Percentiles rank a stretch among this genome's conserved stretches.
Conservation (phyloP, 92 coral and sea anemone species). For the Paramuricea clavata region DNA sequence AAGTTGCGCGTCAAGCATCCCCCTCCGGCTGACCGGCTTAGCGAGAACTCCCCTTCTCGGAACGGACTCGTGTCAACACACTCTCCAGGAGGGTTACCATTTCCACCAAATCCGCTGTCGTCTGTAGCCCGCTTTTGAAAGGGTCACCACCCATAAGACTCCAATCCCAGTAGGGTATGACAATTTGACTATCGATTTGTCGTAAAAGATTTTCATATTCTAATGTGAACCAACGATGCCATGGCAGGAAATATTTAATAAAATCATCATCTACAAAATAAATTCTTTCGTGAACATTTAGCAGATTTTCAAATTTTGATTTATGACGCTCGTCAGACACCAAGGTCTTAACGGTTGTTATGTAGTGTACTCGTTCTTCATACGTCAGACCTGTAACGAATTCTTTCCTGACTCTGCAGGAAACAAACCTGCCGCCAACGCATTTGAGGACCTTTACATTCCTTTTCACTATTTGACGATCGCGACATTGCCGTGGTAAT, state of each 20-base stretch:
- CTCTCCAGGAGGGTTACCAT: slow-evolving; percentile 49
- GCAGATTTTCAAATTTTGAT: slow-evolving; percentile 59
- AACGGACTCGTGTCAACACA: slow-evolving; percentile 90
- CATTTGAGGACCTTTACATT: no score
- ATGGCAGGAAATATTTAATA: slow-evolving; percentile 67
- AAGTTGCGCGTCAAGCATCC: slow-evolving; percentile 78
- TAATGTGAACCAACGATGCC: slow-evolving; percentile 89
- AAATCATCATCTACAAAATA: slow-evolving; percentile 72
- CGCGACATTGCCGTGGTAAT: no score
- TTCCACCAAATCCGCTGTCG: slow-evolving; percentile 70
- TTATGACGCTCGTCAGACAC: slow-evolving; percentile 54
- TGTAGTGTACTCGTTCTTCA: slow-evolving; percentile 67
- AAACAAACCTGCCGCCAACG: no score
- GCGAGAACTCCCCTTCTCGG: slow-evolving; percentile 64
- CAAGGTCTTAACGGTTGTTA: slow-evolving; percentile 62
- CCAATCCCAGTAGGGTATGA: slow-evolving; percentile 91
- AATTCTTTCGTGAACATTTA: slow-evolving; percentile 44
- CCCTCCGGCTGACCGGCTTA: slow-evolving; percentile 47
- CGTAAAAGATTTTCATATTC: slow-evolving; percentile 86
- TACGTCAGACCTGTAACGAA: slow-evolving; percentile 67
- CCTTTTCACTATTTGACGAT: no score
- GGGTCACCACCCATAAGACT: background rate
- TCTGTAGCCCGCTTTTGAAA: background rate
- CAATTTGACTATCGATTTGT: slow-evolving; percentile 73
- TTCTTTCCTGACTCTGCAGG: no score